Evolutionary conservation across 2,888 invertebrate genomes (phyloP).

Genomic region (Herminia tarsipennalis): DNA sequence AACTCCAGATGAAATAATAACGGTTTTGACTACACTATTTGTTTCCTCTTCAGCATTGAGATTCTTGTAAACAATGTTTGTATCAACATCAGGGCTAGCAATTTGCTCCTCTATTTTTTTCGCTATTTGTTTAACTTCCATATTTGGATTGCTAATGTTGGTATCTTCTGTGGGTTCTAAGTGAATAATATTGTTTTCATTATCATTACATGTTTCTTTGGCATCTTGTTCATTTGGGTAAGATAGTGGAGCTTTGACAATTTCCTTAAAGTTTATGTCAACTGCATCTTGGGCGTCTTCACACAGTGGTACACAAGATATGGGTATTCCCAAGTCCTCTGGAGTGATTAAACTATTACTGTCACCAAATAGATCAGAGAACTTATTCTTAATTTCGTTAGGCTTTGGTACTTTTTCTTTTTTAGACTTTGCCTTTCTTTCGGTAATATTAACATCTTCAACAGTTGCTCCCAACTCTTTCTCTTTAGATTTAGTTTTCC

Average conservation of each 20-base stretch:
- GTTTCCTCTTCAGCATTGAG: conserved; percentile 31
- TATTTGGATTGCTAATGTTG: background rate
- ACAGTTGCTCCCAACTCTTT: conserved; percentile 28
- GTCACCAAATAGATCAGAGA: conserved; percentile 74
- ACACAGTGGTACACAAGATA: conserved; percentile 54
- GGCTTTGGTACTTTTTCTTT: conserved; percentile 42
- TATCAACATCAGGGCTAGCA: conserved; percentile 8
- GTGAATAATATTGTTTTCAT: too few relatives aligned
- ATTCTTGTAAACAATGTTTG: conserved; percentile 28
- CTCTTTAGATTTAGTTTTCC: conserved; percentile 42
- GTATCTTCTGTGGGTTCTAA: background rate
- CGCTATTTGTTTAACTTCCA: background rate
- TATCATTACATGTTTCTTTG: background rate
- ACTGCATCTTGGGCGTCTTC: conserved; percentile 71
- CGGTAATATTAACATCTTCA: conserved; percentile 14
- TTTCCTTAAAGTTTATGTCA: conserved; percentile 44
- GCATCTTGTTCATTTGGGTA: background rate
- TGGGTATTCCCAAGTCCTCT: conserved; percentile 68
- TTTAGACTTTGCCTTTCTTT: conserved; percentile 41
- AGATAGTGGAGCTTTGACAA: conserved; percentile 1
- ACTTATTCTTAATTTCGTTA: conserved; percentile 55
- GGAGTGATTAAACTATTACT: conserved; percentile 76
- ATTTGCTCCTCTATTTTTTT: conserved; percentile 13
- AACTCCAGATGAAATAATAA: conserved; percentile 65
- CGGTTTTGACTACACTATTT: conserved; percentile 57